Evolutionary conservation across 1,140 invertebrate genomes (phyloP), one percentile per base, ranked within the genome.

Genomic region (Penaeus indicus): DNA sequence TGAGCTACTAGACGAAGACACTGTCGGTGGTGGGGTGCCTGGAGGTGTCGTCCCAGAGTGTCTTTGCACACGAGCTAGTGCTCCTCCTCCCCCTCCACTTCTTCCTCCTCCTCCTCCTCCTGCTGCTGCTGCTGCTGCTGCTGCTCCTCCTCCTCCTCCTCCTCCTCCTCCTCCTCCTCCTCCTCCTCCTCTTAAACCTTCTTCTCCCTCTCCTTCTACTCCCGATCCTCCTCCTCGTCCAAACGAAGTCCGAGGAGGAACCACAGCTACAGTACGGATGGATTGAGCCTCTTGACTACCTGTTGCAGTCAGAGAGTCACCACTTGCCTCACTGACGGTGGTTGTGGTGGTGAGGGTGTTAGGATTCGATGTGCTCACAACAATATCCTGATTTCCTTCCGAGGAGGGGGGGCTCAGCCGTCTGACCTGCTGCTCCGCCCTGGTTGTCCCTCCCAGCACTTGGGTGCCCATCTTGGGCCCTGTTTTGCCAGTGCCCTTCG

Each of bases 401-500:
- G 72, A 75, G 72, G 72, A 38, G 7, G 72, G 72, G 11, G 85
- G 85, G 47, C 87, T 88, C 22, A 79, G 63, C 22, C 72, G 87
- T 8, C 80, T 83, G 18, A 13, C 81, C 38, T 83, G 89, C 18
- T 61, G 61, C 22, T 84, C 89, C 13, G 85, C 61, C 60, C 85
- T 79, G 22, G 67, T 79, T 18, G 72, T 60, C 25, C 75, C 80
- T 27, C 84, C 89, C 61, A 89, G 64, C 22, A 90, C 90, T 63
- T 88, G 87, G 22, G 86, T 90, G 13, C 90, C 90, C 90, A 88
- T 87, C 69, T 90, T 90, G 21, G 83, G 83, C 5, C 82, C 86
- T 8, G 82, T 72, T 32, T 85, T 88, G 75, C 77, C 83, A 11
- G 54, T 63, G 25, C 61, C 54, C 32, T 90, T 90, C 62, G 89